Percentiles rank a stretch among this genome's conserved stretches.
Evolutionary conservation across 53 echinoderm and acorn worm genomes (phyloP).

Genomic region (Astropecten irregularis): DNA sequence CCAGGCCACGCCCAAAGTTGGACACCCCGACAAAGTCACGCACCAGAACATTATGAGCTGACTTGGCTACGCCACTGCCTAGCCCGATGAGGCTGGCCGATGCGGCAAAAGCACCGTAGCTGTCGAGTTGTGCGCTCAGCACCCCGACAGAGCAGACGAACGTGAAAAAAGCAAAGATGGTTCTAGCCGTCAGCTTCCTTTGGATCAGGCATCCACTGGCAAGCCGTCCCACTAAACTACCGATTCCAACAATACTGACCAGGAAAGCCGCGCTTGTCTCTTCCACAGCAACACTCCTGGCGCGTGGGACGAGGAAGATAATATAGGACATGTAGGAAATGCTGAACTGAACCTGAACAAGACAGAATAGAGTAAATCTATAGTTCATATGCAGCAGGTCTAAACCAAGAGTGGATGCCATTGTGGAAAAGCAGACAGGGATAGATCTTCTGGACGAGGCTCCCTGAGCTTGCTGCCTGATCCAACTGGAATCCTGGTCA

Average conservation of each 20-base stretch:
- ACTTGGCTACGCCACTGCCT: neutral
- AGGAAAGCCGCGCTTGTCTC: neutral
- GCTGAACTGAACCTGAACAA: neutral
- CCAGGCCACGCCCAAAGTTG: neutral
- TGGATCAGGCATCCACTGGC: neutral
- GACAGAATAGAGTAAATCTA: neutral
- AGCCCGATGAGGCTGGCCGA: neutral
- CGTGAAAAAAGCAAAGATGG: neutral
- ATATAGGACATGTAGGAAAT: neutral
- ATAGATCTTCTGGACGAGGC: too few species aligned
- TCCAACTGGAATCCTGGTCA: too few species aligned
- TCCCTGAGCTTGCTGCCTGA: too few species aligned
- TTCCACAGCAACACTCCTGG: neutral
- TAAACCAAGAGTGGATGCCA: neutral
- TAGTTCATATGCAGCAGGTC: neutral
- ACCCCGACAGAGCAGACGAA: conserved; percentile 1
- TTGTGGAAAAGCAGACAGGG: neutral
- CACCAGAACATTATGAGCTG: conserved; percentile 1
- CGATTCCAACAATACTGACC: neutral
- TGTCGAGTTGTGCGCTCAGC: neutral
- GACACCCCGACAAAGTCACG: neutral
- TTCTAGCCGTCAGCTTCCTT: neutral
- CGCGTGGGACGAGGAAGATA: conserved; percentile 4
- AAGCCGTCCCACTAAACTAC: neutral
- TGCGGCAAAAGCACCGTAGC: neutral